Evolutionary conservation across 2,113 vertebrate species (phyloP).

Genomic region (Cyanocitta stelleri): DNA sequence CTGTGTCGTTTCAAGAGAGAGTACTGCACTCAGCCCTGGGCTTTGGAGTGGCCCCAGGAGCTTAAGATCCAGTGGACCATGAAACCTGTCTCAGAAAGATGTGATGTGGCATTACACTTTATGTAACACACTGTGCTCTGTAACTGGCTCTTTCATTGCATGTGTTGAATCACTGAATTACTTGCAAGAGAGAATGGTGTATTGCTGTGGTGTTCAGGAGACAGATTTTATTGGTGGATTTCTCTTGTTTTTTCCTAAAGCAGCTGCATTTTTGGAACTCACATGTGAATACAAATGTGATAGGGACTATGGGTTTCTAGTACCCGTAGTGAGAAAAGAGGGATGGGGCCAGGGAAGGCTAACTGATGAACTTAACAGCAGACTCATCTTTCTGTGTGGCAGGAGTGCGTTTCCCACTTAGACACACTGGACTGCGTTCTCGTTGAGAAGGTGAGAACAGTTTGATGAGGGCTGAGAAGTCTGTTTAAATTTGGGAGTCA

Average conservation of each 20-base stretch:
- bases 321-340: neutral
- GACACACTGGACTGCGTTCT: neutral
- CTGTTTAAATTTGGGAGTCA: neutral
- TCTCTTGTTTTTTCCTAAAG: neutral
- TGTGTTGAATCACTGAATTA: neutral
- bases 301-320: neutral
- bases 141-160: neutral
- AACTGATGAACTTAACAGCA: neutral
- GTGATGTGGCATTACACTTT: slow-evolving; percentile 10
- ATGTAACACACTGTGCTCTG: neutral
- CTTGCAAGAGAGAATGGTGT: neutral
- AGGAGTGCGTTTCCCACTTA: neutral
- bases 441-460: neutral
- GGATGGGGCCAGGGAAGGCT: neutral
- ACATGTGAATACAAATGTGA: neutral
- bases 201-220: neutral
- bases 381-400: neutral
- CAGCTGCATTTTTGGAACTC: neutral
- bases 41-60: neutral
- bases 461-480: neutral
- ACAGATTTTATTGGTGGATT: neutral
- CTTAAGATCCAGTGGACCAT: slow-evolving; percentile 7
- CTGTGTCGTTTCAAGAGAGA: neutral
- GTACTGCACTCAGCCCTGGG: neutral
- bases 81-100: slow-evolving; percentile 3